Evolutionary conservation across 2,888 invertebrate species (phyloP), one percentile per base, ranked within the genome.

Genomic region (Agrotis segetum): DNA sequence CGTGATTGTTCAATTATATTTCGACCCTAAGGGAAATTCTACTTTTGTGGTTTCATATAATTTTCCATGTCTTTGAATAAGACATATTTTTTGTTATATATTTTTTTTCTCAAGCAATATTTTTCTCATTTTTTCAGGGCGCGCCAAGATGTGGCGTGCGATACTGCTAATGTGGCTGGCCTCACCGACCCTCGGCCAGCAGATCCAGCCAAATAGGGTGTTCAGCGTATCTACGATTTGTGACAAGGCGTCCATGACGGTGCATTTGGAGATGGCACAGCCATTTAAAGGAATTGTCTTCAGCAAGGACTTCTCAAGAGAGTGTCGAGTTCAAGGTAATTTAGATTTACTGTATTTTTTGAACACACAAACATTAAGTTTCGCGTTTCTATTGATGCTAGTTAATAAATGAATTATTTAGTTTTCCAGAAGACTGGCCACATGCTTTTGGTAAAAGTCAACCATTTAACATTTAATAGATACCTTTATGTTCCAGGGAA

Each of bases 201-300:
- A 90, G 74, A 87, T 89, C 62, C 85, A 85, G 61, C 89, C 96
- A 71, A 97, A 97, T 88, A 96, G 96, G 85, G 97, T 98, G 79
- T 88, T 96, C 78, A 96, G 96, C 75, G 94, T 97, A 16, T 95
- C 96, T 77, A 96, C 97, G 65, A 94, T 96, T 58, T 98, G 98
- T 89, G 97, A 97, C 82, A 96, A 97, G 71, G 96, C 96, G 67
- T 93, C 96, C 67, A 94, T 98, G 87, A 97, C 97, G 73, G 96
- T 97, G 74, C 96, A 97, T 67, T 88, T 98, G 17, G 94, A 95
- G 61, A 95, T 98, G 96, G 96, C 96, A 67, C 93, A 96, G 78
- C 96, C 97, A 0, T 98, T 98, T 92, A 97, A 97, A 84, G 98
- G 98, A 11, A 90, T 98, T 11, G 93, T 98, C 47, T 98, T 98